Percentiles rank a stretch among this genome's conserved stretches.
These are phyloP conservation scores for Nixonia krombeini DNA, from an alignment of 1,140 invertebrate genomes.

Conservation along the genomic window DNA sequence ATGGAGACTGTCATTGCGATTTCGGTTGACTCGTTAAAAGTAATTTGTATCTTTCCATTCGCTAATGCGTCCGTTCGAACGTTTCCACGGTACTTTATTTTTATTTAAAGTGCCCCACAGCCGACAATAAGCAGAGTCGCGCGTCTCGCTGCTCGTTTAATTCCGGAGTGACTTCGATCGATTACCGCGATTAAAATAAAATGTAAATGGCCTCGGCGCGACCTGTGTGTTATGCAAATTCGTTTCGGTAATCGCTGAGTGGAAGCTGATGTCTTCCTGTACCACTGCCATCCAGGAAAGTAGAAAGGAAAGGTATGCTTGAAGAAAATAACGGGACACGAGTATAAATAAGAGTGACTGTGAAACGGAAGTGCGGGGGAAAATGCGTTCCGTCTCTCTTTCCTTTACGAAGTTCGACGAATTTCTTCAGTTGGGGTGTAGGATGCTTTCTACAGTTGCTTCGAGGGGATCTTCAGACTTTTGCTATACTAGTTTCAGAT, in stretches of 20 bases:
- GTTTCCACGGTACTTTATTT: conserved; percentile 66
- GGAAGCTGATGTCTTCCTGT: conserved; percentile 71
- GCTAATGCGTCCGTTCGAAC: conserved; percentile 64
- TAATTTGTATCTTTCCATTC: conserved; percentile 60
- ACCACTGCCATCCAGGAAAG: conserved; percentile 60
- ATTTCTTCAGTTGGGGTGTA: conserved; percentile 4
- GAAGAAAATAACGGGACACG: conserved; percentile 48
- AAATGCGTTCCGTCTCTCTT: conserved; percentile 45
- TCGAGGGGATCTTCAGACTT: too few relatives aligned
- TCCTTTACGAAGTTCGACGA: not conserved
- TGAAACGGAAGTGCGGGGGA: conserved; percentile 8
- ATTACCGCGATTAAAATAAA: conserved; percentile 72
- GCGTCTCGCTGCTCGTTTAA: conserved; percentile 51
- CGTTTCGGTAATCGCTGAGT: conserved; percentile 70
- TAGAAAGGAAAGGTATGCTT: conserved; percentile 47
- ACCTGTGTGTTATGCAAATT: conserved; percentile 71
- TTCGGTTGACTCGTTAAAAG: conserved; percentile 43
- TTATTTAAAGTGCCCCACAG: conserved; percentile 65
- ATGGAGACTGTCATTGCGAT: conserved; percentile 37
- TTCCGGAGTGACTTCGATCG: conserved; percentile 65
- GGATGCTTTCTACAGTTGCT: conserved; percentile 7
- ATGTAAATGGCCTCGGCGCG: conserved; percentile 63
- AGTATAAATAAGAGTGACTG: conserved; percentile 52
- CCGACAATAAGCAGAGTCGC: conserved; percentile 35
- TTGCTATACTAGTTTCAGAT: too few relatives aligned